These are phyloP conservation scores for Drosophila truncata DNA, from an alignment of 1,140 invertebrate genomes.

Conservation along the genomic window DNA sequence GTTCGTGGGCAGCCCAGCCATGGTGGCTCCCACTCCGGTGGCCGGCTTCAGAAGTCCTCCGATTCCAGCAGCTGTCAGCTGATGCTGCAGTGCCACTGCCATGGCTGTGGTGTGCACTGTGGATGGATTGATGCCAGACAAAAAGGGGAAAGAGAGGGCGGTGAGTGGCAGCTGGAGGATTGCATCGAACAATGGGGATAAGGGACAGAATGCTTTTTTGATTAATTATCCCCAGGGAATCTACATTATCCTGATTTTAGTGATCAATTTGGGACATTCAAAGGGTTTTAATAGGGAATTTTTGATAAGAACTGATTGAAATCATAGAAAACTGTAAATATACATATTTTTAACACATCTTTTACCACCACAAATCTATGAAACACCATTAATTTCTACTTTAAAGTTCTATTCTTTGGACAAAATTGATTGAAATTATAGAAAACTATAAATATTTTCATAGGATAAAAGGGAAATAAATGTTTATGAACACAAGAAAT, in stretches of 20 bases:
- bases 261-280: background rate
- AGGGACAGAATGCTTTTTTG: background rate
- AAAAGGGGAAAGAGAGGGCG: background rate
- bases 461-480: background rate
- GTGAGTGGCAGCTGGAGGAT: slow-evolving; percentile 33
- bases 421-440: too few relatives aligned
- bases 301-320: background rate
- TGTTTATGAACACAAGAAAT: fast-evolving
- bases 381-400: too few relatives aligned
- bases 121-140: slow-evolving; percentile 21
- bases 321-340: background rate
- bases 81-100: slow-evolving; percentile 82
- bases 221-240: background rate
- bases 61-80: slow-evolving; percentile 80
- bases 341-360: too few relatives aligned
- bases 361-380: too few relatives aligned
- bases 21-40: slow-evolving; percentile 54
- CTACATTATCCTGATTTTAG: background rate
- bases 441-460: background rate
- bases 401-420: too few relatives aligned
- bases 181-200: slow-evolving; percentile 1
- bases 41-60: slow-evolving; percentile 77
- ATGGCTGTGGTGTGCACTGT: slow-evolving; percentile 83
- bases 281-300: background rate
- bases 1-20: slow-evolving; percentile 63